Conservation (phyloP, 1,140 invertebrate species). For the Matsumurasca onukii region DNA sequence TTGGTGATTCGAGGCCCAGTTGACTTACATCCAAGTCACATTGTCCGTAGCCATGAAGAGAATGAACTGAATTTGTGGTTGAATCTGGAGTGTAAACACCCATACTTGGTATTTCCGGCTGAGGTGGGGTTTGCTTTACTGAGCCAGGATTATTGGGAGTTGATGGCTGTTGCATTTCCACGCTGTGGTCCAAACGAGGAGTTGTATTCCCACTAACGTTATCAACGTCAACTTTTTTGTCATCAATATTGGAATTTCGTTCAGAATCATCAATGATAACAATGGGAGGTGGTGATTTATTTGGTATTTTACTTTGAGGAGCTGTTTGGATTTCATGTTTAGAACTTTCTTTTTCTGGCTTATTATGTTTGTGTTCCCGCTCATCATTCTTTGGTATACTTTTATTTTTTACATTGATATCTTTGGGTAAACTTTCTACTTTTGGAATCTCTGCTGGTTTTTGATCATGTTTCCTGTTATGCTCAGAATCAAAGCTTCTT, state of each 20-base stretch:
- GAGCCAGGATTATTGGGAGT: slow-evolving; percentile 47
- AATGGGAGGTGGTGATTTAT: slow-evolving; percentile 36
- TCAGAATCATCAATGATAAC: slow-evolving; percentile 43
- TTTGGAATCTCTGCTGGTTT: neutral
- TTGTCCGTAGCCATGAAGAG: slow-evolving; percentile 70
- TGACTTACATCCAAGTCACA: slow-evolving; percentile 83
- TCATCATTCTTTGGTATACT: slow-evolving; percentile 5
- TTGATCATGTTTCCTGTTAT: slow-evolving; percentile 8
- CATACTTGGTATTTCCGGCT: slow-evolving; percentile 69
- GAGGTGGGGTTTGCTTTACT: slow-evolving; percentile 55
- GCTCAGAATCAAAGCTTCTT: neutral
- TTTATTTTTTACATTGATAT: neutral
- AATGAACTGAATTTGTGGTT: slow-evolving; percentile 81
- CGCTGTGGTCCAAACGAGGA: slow-evolving; percentile 36
- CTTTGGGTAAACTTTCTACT: neutral
- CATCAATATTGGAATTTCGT: slow-evolving; percentile 3
- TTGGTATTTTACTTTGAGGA: slow-evolving; percentile 40
- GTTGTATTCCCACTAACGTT: slow-evolving; percentile 37
- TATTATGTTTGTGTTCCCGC: neutral
- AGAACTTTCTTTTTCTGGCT: slow-evolving; percentile 11
- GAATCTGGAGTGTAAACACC: slow-evolving; percentile 83
- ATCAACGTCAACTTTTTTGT: slow-evolving; percentile 15
- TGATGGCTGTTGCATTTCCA: slow-evolving; percentile 39
- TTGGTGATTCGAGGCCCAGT: slow-evolving; percentile 80
- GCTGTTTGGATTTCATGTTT: slow-evolving; percentile 37